Evolutionary conservation across 2,888 invertebrate species (phyloP).

Genomic region (Pandemis corylana): DNA sequence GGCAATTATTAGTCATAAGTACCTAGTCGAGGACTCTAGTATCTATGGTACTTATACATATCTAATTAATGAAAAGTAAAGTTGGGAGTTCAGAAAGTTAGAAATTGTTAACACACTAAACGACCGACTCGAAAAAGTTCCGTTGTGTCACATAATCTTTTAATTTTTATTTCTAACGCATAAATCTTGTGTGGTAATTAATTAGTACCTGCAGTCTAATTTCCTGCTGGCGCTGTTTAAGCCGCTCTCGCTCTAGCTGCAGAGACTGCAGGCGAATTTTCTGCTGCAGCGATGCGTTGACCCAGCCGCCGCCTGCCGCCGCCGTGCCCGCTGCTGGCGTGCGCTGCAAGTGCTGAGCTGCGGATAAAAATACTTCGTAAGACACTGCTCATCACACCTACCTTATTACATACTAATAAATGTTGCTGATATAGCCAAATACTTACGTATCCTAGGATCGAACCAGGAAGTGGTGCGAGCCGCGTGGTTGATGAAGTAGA

Average conservation of each 20-base stretch:
- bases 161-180: neutral
- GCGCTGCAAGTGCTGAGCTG: constrained; percentile 85
- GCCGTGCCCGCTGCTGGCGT: constrained; percentile 84
- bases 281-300: constrained; percentile 87
- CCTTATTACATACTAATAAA: neutral
- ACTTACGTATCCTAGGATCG: constrained; percentile 99
- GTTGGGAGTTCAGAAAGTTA: too few relatives aligned
- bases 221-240: constrained; percentile 95
- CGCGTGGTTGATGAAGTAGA: constrained; percentile 96
- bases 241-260: constrained; percentile 94
- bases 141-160: too few relatives aligned
- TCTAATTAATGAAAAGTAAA: too few relatives aligned
- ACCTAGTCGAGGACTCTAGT: too few relatives aligned
- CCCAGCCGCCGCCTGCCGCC: constrained; percentile 84
- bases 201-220: constrained; percentile 90
- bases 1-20: too few relatives aligned
- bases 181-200: neutral
- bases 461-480: constrained; percentile 98
- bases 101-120: too few relatives aligned
- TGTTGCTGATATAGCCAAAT: neutral
- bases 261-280: constrained; percentile 92
- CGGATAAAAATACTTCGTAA: constrained; percentile 55
- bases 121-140: too few relatives aligned
- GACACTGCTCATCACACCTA: neutral
- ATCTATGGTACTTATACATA: too few relatives aligned